Base-by-base conservation (phyloP, 92 coral and sea anemone species). In the Epizoanthus scotinus region DNA sequence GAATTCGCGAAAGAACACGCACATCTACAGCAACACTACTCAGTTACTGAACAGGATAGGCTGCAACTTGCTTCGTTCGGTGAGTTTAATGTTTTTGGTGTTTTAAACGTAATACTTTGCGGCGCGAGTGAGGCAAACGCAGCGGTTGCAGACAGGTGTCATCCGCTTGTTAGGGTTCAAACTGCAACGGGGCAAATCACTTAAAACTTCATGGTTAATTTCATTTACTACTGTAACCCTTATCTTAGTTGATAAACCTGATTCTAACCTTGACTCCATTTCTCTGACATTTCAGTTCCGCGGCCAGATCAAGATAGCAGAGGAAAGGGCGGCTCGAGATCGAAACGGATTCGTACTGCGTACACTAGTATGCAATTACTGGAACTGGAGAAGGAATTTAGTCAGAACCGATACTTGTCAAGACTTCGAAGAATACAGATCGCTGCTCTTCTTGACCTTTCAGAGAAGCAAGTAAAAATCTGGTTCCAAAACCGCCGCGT, bases 401-500 rank as follows among this genome's bases (percentile, higher is more conserved):
- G 99, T 88, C 94, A 95, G 67, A 95, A 95, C 86, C 89, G 99
- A 63, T 95, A 95, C 71, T 82, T 95, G 19, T 95, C 99, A 28
- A 91, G 99, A 12, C 81, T 95, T 1, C 84, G 99, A 72, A 90
- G 99, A 77, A 95, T 95, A 63, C 99, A 95, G 85, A 95, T 95
- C 50, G 99, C 99, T 28, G 99, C 99, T 2, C 83, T 95, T 58
- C 88, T 95, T 19, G 98, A 95, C 78, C 75, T 95, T 56, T 91
- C 98, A 47, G 99, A 95, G 73, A 95, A 95, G 38, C 99, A 95
- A 89, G 99, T 95, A 55, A 95, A 95, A 90, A 95, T 95, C 67
- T 95, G 99, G 99, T 95, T 95, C 82, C 99, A 95, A 70, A 95
- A 95, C 86, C 96, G 99, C 59, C 91, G 99, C 15, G 99, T 95